Conservation (phyloP, 2,113 vertebrate genomes). For the Mus pahari region DNA sequence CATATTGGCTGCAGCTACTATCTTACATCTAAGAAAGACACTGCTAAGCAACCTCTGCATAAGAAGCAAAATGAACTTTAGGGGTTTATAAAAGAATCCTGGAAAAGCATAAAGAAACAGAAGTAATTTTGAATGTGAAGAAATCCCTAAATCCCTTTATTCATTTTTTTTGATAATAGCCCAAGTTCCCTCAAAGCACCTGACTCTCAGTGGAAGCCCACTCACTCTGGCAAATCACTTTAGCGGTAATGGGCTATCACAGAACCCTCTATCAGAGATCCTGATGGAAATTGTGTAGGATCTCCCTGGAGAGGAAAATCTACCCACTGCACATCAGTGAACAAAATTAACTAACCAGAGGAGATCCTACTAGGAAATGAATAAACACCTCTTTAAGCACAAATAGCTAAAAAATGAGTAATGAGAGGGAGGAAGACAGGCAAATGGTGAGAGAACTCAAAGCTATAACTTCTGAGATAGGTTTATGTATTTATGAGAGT, state of each 20-base stretch:
- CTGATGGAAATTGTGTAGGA: not conserved
- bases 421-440: not conserved
- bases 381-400: constrained; percentile 22
- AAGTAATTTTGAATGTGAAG: constrained; percentile 37
- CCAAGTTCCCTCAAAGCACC: not conserved
- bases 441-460: constrained; percentile 1
- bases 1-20: not conserved
- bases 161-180: constrained; percentile 62
- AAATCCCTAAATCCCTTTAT: constrained; percentile 64
- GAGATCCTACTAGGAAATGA: not conserved
- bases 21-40: not conserved
- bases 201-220: constrained; percentile 12
- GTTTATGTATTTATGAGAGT: not conserved
- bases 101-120: constrained; percentile 35
- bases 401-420: constrained; percentile 42
- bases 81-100: constrained; percentile 11
- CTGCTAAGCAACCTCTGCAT: not conserved
- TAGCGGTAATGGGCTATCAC: not conserved
- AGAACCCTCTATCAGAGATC: constrained; percentile 22
- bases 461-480: not conserved
- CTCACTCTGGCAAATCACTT: constrained; percentile 32
- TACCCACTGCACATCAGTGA: not conserved
- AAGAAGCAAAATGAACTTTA: not conserved
- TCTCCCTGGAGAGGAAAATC: constrained; percentile 46
- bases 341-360: constrained; percentile 39